phyloP scores from a whole-genome alignment of 2,113 vertebrate genomes.

The Lagopus leucura region DNA sequence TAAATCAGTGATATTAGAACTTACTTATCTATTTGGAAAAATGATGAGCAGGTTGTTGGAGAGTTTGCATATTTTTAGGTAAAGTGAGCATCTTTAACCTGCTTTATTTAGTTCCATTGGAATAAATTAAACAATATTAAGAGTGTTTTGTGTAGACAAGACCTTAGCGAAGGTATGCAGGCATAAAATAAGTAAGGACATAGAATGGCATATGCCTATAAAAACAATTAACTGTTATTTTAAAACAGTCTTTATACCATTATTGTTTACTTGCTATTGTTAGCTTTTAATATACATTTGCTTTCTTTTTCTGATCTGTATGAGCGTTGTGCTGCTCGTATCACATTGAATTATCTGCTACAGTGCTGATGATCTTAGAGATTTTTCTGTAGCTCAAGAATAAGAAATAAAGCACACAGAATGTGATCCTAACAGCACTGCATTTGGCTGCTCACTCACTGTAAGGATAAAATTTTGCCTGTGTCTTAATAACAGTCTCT shows the following conservation, averaged over 20 bases:
- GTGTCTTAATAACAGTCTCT: background rate
- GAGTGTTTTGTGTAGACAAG: background rate
- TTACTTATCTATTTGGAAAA: background rate
- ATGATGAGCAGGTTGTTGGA: background rate
- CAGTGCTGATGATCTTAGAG: background rate
- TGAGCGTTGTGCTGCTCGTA: background rate
- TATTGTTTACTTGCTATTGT: background rate
- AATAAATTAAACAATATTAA: background rate
- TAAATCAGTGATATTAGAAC: background rate
- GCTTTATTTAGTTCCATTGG: background rate
- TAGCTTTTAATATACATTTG: background rate
- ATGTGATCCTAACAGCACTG: background rate
- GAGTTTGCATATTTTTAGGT: background rate
- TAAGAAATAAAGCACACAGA: background rate
- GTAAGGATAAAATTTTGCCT: background rate
- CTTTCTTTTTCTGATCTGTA: constrained; percentile 13
- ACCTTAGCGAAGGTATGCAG: background rate
- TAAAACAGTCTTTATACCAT: background rate
- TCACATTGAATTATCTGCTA: constrained; percentile 23
- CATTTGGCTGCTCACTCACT: background rate
- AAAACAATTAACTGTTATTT: background rate
- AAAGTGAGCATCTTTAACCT: background rate
- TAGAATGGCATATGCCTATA: background rate
- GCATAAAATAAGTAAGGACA: background rate
- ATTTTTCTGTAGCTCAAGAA: constrained; percentile 23